A percentile compares a stretch with the other conserved stretches of the same genome.
Conservation (phyloP, 2,888 invertebrate genomes). For the Tortrix viridana region DNA sequence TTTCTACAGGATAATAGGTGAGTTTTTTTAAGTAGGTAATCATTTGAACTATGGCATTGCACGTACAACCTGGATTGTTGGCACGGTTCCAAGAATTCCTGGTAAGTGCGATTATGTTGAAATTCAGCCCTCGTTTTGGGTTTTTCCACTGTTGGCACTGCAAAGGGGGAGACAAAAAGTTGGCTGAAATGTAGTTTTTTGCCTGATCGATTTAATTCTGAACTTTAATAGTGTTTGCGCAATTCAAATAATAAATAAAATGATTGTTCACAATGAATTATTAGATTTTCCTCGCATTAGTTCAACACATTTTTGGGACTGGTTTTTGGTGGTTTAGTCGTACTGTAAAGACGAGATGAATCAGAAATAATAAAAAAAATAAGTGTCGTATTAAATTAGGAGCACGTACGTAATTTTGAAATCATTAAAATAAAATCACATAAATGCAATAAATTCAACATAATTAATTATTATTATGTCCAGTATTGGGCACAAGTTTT, state of each 20-base stretch:
- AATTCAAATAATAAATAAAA: not conserved
- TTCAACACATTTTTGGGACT: too few relatives aligned
- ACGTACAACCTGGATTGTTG: constrained; percentile 5
- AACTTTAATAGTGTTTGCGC: not conserved
- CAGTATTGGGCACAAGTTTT: too few relatives aligned
- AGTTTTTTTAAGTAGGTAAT: constrained; percentile 42
- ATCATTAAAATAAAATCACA: too few relatives aligned
- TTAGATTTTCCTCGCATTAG: too few relatives aligned
- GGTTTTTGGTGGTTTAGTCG: too few relatives aligned
- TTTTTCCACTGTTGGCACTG: constrained; percentile 27
- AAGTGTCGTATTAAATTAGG: too few relatives aligned
- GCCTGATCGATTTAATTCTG: not conserved
- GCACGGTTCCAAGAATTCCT: constrained; percentile 11
- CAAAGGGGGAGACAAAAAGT: constrained; percentile 5
- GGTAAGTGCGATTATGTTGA: constrained; percentile 4
- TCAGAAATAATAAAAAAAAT: too few relatives aligned
- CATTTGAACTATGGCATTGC: not conserved
- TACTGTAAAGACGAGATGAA: too few relatives aligned
- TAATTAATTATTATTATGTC: too few relatives aligned
- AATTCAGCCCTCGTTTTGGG: constrained; percentile 12
- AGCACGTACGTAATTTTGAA: too few relatives aligned
- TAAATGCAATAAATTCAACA: too few relatives aligned
- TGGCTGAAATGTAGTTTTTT: not conserved
- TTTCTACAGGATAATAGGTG: constrained; percentile 74
- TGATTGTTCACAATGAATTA: not conserved